phyloP scores from a whole-genome alignment of 2,113 vertebrate genomes.

The Xiphorhynchus elegans region DNA sequence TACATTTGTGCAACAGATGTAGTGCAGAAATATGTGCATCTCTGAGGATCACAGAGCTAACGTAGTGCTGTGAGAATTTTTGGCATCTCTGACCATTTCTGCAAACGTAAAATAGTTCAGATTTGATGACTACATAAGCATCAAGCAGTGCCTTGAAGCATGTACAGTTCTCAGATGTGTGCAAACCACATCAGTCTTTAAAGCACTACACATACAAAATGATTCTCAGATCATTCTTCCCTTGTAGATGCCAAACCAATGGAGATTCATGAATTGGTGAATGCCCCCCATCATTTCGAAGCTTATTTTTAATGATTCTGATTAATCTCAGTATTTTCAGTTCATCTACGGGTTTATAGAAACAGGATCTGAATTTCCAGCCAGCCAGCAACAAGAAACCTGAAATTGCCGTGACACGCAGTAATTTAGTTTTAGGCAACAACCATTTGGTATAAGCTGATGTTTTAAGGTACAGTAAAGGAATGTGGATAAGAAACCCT shows the following conservation, averaged over 20 bases:
- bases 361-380: background rate
- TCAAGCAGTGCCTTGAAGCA: background rate
- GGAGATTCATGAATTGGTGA: background rate
- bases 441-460: background rate
- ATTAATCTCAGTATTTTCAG: background rate
- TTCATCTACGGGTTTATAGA: background rate
- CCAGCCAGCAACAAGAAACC: background rate
- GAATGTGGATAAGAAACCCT: background rate
- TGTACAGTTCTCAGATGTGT: background rate
- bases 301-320: background rate
- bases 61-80: background rate
- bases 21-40: background rate
- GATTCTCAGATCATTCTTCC: background rate
- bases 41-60: background rate
- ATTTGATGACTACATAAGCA: background rate
- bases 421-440: background rate
- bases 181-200: background rate
- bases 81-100: background rate
- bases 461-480: background rate
- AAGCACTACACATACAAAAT: background rate
- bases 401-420: background rate
- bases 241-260: background rate
- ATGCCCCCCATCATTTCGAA: background rate
- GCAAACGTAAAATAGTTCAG: background rate
- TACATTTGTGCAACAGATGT: background rate